Conservation (phyloP, 2,113 vertebrate genomes). For the Gnathonemus longibarbis region DNA sequence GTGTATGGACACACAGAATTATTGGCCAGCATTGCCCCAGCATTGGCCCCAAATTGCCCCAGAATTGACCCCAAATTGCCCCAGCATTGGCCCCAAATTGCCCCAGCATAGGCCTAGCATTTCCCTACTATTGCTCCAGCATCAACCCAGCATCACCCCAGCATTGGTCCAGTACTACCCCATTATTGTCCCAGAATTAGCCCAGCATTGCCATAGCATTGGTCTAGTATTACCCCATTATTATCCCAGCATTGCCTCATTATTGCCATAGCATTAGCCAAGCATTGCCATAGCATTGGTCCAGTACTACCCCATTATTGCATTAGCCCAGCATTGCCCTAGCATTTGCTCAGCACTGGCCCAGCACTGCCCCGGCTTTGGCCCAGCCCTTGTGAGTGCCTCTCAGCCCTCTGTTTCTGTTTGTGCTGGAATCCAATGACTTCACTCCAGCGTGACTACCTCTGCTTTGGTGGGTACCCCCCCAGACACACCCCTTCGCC, state of each 20-base stretch:
- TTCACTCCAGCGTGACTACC: constrained; percentile 20
- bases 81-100: neutral
- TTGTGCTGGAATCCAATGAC: constrained; percentile 17
- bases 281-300: neutral
- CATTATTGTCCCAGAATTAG: no score
- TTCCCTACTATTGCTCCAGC: neutral
- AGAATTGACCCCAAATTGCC: neutral
- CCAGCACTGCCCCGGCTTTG: neutral
- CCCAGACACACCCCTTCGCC: neutral
- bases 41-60: neutral
- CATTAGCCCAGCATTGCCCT: neutral
- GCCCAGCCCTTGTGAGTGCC: neutral
- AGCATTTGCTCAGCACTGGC: neutral
- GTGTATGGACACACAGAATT: neutral
- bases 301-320: neutral
- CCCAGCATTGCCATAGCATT: neutral
- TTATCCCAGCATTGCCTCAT: neutral
- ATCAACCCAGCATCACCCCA: neutral
- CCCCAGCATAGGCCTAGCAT: no score
- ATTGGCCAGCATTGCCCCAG: neutral
- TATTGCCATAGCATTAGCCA: neutral
- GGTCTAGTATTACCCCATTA: no score
- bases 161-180: no score
- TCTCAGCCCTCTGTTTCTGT: neutral
- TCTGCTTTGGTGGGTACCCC: neutral